These are phyloP conservation scores for Montipora sp. DNA, from an alignment of 64 coral and sea anemone genomes.

Conservation along the genomic window DNA sequence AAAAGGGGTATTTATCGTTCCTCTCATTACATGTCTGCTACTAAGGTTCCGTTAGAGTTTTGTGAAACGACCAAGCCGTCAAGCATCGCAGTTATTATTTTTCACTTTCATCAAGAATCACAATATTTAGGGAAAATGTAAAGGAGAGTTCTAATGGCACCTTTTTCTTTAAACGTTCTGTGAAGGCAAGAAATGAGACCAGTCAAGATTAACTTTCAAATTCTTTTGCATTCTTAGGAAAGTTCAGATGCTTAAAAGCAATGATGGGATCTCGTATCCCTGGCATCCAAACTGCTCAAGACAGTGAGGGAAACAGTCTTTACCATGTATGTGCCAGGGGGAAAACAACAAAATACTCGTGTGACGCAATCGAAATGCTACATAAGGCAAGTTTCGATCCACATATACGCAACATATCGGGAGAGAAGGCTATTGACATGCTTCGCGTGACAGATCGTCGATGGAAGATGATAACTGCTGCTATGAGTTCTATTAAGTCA, in stretches of 20 bases:
- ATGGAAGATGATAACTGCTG: background rate
- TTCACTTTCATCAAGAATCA: too few species aligned
- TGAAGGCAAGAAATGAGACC: too few species aligned
- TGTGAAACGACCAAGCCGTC: too few species aligned
- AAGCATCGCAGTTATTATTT: too few species aligned
- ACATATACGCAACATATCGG: background rate
- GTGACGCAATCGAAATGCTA: slow-evolving; percentile 2
- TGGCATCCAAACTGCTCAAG: slow-evolving; percentile 38
- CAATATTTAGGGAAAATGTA: too few species aligned
- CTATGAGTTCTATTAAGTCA: slow-evolving; percentile 31
- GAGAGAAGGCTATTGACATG: background rate
- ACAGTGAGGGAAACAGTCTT: slow-evolving; percentile 44
- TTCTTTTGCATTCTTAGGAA: background rate
- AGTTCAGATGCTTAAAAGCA: background rate
- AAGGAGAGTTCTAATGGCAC: too few species aligned
- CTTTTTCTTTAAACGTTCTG: too few species aligned
- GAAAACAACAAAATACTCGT: slow-evolving; percentile 27
- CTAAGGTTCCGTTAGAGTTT: too few species aligned
- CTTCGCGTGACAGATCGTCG: background rate
- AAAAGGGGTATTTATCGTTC: slow-evolving; percentile 47
- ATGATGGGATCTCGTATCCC: background rate
- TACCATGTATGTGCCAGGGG: slow-evolving; percentile 50
- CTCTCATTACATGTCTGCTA: too few species aligned
- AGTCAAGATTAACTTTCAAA: background rate
- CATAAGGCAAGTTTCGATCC: background rate